Percentiles rank a stretch among this genome's conserved stretches.
Evolutionary conservation across 2,797 vertebrate species (phyloP).

Genomic region (Clangula hyemalis): DNA sequence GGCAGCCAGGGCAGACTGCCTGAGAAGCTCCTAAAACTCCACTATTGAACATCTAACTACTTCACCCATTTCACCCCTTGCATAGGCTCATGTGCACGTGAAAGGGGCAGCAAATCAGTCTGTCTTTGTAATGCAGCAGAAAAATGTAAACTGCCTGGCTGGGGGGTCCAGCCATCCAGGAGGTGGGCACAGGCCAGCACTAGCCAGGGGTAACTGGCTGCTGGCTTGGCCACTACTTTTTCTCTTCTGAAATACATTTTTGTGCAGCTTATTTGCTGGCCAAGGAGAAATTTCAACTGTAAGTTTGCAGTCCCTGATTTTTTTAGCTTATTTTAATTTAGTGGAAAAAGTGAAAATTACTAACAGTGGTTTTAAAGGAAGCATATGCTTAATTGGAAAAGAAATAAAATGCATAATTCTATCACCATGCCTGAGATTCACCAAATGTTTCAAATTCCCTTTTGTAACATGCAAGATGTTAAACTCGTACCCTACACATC

Average conservation of each 20-base stretch:
- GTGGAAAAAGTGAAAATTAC: background rate
- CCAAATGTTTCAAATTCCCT: background rate
- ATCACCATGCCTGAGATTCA: background rate
- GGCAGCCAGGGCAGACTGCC: accelerated
- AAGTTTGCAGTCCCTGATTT: background rate
- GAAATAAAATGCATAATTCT: background rate
- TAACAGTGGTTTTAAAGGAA: background rate
- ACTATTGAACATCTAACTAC: background rate
- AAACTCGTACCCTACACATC: background rate
- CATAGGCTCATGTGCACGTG: background rate
- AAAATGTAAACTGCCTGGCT: background rate
- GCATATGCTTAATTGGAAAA: background rate
- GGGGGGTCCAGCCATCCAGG: background rate
- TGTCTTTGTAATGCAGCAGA: background rate
- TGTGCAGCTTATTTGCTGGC: background rate
- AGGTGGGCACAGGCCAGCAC: too few relatives aligned
- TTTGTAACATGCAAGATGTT: background rate
- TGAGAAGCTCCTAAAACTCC: background rate
- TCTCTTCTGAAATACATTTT: background rate
- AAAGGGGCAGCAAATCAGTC: too few relatives aligned
- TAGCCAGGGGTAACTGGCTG: background rate
- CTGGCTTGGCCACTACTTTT: background rate
- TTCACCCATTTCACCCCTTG: background rate
- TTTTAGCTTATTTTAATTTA: background rate
- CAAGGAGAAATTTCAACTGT: background rate